A percentile compares a stretch with the other conserved stretches of the same genome.
Evolutionary conservation across 1,140 invertebrate species (phyloP).

Genomic region (Brachionus asplanchnoidis): DNA sequence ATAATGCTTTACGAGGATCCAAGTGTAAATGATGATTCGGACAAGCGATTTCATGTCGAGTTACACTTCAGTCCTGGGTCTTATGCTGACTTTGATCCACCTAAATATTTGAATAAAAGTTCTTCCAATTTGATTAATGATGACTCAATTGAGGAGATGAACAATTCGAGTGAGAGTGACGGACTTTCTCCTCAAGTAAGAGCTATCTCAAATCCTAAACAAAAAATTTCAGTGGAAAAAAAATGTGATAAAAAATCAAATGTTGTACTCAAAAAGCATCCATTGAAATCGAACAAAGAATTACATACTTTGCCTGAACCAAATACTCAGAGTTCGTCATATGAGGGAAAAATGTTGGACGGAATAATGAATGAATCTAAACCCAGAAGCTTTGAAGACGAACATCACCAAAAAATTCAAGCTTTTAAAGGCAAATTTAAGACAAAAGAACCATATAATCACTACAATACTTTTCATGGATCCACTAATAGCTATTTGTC

Average conservation of each 20-base stretch:
- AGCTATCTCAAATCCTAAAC: neutral
- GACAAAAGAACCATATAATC: neutral
- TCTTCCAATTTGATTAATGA: neutral
- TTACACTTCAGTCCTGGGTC: constrained; percentile 44
- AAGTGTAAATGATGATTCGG: constrained; percentile 66
- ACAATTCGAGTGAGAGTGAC: constrained; percentile 8
- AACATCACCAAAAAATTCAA: constrained; percentile 34
- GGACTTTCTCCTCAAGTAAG: neutral
- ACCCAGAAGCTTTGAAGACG: constrained; percentile 40
- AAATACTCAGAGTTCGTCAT: neutral
- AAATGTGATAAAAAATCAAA: neutral
- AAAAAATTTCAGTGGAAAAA: neutral
- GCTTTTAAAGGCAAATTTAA: constrained; percentile 9
- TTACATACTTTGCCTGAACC: constrained; percentile 9
- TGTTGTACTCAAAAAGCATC: neutral
- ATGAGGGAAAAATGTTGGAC: neutral
- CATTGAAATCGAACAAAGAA: neutral
- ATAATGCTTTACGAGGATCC: constrained; percentile 99
- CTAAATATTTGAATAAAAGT: constrained; percentile 30
- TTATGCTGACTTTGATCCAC: constrained; percentile 31
- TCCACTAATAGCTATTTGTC: constrained; percentile 20
- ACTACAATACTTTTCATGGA: constrained; percentile 38
- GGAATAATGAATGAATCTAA: neutral
- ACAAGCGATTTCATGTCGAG: constrained; percentile 44
- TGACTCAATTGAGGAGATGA: constrained; percentile 3